A percentile compares a stretch with the other conserved stretches of the same genome.
These are phyloP conservation scores for Chlorops oryzae DNA, from an alignment of 1,140 invertebrate species.

Conservation along the genomic window DNA sequence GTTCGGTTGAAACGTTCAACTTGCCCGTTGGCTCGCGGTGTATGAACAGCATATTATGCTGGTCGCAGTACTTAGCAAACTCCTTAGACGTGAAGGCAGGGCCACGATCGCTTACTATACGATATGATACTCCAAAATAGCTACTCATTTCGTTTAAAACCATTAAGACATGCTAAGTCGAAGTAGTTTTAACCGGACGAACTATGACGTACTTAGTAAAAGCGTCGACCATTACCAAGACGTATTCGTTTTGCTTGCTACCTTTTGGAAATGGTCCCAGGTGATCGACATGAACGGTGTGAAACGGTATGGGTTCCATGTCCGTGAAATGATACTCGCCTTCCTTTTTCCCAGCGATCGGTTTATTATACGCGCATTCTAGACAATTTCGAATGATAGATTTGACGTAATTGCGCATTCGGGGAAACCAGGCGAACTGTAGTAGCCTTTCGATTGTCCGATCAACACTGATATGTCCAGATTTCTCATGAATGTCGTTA, in stretches of 20 bases:
- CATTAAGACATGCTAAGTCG: neutral
- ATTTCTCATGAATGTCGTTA: too few species aligned
- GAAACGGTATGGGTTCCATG: conserved; percentile 24
- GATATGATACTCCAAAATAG: conserved; percentile 34
- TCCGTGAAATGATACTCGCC: conserved; percentile 32
- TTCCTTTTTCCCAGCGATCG: conserved; percentile 47
- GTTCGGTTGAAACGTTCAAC: neutral
- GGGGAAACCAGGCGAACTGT: too few species aligned
- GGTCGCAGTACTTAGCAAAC: conserved; percentile 27
- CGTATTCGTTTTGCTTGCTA: conserved; percentile 1
- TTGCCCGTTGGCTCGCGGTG: conserved; percentile 28
- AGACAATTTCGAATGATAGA: too few species aligned
- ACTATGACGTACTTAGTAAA: neutral
- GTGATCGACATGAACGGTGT: conserved; percentile 15
- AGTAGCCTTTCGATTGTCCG: too few species aligned
- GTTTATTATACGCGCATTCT: too few species aligned
- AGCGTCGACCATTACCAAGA: conserved; percentile 2
- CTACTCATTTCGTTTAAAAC: conserved; percentile 1
- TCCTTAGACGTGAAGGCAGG: conserved; percentile 18
- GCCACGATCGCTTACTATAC: conserved; percentile 20
- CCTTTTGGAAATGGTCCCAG: conserved; percentile 21
- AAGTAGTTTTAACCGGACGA: neutral
- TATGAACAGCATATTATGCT: conserved; percentile 23
- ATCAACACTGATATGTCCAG: too few species aligned
- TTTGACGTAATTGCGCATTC: too few species aligned